Evolutionary conservation across 2,113 vertebrate genomes (phyloP).

Genomic region (Phoenicopterus ruber): DNA sequence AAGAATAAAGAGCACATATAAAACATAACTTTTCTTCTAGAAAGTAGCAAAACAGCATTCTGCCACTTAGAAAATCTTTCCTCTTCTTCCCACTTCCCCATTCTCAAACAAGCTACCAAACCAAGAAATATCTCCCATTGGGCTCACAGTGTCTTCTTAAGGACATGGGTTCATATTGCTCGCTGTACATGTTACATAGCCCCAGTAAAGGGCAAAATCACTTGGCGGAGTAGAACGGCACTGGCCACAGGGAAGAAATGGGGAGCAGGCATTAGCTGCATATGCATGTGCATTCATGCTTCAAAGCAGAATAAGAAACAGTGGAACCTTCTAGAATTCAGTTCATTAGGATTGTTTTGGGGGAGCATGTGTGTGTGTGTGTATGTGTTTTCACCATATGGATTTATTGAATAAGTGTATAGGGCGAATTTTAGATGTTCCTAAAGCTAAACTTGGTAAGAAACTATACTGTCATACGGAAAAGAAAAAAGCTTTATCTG

Average conservation of each 20-base stretch:
- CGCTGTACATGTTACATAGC: background rate
- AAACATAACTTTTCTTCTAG: background rate
- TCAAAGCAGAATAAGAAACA: background rate
- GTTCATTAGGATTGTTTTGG: background rate
- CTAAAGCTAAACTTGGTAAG: background rate
- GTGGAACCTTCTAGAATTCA: background rate
- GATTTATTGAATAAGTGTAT: background rate
- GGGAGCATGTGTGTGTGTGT: background rate
- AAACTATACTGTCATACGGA: background rate
- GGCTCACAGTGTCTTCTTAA: background rate
- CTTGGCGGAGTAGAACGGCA: background rate
- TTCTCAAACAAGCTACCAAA: background rate
- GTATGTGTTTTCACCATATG: background rate
- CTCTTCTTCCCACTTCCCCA: background rate
- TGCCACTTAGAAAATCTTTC: background rate
- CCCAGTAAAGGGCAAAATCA: background rate
- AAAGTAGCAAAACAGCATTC: background rate
- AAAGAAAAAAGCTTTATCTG: background rate
- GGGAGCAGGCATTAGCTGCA: background rate
- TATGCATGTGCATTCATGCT: background rate
- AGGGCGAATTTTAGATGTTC: background rate
- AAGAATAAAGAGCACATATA: background rate
- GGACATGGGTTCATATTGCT: background rate
- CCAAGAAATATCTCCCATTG: rapidly evolving
- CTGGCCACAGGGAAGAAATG: background rate